phyloP scores from a whole-genome alignment of 2,888 invertebrate genomes.

The Idaea biselata region DNA sequence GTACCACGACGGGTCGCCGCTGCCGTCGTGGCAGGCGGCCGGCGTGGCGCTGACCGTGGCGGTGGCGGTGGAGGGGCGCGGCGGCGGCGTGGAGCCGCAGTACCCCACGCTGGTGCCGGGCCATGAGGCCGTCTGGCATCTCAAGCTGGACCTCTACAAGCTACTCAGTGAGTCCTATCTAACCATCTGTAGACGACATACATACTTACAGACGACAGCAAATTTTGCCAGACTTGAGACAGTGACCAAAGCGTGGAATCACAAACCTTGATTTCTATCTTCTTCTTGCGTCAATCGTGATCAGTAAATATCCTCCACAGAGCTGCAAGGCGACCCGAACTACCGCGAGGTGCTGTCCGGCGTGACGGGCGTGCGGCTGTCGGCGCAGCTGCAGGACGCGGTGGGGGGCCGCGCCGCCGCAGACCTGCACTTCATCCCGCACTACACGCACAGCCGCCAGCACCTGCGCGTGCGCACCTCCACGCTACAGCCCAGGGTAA shows the following conservation, averaged over 20 bases:
- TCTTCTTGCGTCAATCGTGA: background rate
- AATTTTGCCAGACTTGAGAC: no score
- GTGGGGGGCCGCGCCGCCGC: constrained; percentile 84
- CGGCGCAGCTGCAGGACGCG: constrained; percentile 85
- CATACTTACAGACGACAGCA: no score
- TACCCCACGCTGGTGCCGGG: constrained; percentile 83
- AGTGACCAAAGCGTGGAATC: no score
- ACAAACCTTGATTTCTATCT: no score
- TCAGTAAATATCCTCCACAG: constrained; percentile 31
- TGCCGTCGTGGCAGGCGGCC: constrained; percentile 82
- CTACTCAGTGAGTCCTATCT: constrained; percentile 71
- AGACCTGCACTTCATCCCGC: constrained; percentile 86
- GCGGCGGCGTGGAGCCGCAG: constrained; percentile 82
- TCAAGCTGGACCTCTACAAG: constrained; percentile 86
- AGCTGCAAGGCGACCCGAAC: constrained; percentile 78
- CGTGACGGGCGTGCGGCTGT: constrained; percentile 84
- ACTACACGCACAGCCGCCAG: constrained; percentile 90
- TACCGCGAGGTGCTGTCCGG: constrained; percentile 84
- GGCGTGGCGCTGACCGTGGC: constrained; percentile 85
- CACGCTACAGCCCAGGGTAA: constrained; percentile 87
- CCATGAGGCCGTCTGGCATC: constrained; percentile 89
- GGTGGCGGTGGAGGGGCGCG: constrained; percentile 81
- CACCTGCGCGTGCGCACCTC: constrained; percentile 93
- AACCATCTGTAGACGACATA: background rate
- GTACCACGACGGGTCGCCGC: constrained; percentile 93